Conservation (phyloP, 37 sponge, comb jelly and placozoan species). For the Crambe crambe region DNA sequence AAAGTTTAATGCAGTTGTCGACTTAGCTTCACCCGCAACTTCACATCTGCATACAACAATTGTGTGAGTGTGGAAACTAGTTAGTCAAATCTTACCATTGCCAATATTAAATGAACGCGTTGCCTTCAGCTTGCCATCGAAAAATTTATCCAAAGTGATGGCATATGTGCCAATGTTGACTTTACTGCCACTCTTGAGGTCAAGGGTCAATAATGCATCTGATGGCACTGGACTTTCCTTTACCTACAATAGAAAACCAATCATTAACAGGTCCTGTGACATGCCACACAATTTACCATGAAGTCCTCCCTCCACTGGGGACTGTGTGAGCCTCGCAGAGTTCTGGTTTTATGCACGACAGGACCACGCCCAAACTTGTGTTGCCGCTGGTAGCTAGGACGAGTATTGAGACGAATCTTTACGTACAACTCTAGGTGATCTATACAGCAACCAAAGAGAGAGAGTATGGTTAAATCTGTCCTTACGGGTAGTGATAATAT, state of each 20-base stretch:
- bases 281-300: slow-evolving; percentile 9
- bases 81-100: slow-evolving; percentile 41
- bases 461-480: neutral
- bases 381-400: slow-evolving; percentile 37
- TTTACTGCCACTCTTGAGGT: slow-evolving; percentile 65
- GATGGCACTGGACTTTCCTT: slow-evolving; percentile 55
- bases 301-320: slow-evolving; percentile 56
- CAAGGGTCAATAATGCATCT: slow-evolving; percentile 58
- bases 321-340: slow-evolving; percentile 25
- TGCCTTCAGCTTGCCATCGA: slow-evolving; percentile 45
- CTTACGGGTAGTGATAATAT: neutral
- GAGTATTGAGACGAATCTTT: slow-evolving; percentile 59
- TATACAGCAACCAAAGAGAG: too few relatives aligned
- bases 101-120: slow-evolving; percentile 51
- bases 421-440: slow-evolving; percentile 59
- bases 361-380: slow-evolving; percentile 63
- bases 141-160: slow-evolving; percentile 69
- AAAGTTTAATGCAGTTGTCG: too few relatives aligned
- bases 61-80: neutral
- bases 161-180: slow-evolving; percentile 58
- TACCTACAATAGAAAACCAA: slow-evolving; percentile 12
- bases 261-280: neutral
- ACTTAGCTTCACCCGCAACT: slow-evolving; percentile 20
- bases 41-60: slow-evolving; percentile 22
- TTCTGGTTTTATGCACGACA: slow-evolving; percentile 47